A percentile compares a stretch with the other conserved stretches of the same genome.
Evolutionary conservation across 2,113 vertebrate genomes (phyloP).

Genomic region (Haemorhous mexicanus): DNA sequence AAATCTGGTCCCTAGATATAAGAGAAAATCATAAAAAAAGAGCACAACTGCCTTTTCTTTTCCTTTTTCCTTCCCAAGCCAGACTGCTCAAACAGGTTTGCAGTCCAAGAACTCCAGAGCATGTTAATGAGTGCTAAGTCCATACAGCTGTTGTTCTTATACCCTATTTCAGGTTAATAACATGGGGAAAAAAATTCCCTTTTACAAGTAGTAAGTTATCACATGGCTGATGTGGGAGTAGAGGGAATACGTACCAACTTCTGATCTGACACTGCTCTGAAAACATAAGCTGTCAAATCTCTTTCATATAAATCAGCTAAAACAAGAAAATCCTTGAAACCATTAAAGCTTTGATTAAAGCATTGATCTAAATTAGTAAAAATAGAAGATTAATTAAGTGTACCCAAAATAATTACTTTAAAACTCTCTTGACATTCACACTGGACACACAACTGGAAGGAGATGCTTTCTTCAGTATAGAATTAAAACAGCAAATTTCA

Average conservation of each 20-base stretch:
- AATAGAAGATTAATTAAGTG: background rate
- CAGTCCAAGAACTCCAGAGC: background rate
- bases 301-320: background rate
- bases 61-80: background rate
- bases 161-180: background rate
- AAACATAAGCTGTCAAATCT: background rate
- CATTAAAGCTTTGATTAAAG: background rate
- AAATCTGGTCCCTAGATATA: background rate
- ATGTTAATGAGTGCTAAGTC: background rate
- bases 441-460: background rate
- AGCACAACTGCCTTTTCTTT: background rate
- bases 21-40: background rate
- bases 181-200: background rate
- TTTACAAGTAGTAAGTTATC: background rate
- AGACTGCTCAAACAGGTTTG: background rate
- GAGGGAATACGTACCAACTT: background rate
- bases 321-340: background rate
- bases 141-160: background rate
- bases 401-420: background rate
- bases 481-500: background rate
- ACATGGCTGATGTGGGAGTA: background rate
- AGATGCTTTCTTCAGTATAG: background rate
- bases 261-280: background rate
- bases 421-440: background rate
- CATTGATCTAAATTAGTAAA: background rate